phyloP scores from a whole-genome alignment of 1,140 invertebrate species.

The Globodera ellingtonae region DNA sequence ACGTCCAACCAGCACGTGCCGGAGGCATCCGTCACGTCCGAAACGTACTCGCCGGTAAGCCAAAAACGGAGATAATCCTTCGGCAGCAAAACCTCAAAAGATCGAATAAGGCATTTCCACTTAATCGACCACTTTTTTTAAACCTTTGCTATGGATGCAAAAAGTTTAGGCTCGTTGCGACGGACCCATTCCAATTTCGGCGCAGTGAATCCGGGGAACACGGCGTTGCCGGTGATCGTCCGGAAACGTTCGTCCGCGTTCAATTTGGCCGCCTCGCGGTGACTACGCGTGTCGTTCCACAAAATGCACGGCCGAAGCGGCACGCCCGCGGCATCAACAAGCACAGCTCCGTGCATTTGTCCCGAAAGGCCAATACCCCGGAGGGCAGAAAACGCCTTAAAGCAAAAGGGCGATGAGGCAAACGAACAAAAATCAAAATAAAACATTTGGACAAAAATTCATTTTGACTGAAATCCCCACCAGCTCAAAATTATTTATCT shows the following conservation, averaged over 20 bases:
- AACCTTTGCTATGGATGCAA: slow-evolving; percentile 21
- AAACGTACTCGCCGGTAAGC: slow-evolving; percentile 29
- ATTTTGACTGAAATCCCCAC: background rate
- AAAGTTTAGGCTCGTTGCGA: slow-evolving; percentile 38
- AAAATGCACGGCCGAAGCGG: slow-evolving; percentile 39
- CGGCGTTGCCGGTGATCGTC: slow-evolving; percentile 34
- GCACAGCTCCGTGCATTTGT: slow-evolving; percentile 38
- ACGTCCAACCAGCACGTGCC: slow-evolving; percentile 37
- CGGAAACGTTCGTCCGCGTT: slow-evolving; percentile 23
- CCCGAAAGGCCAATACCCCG: slow-evolving; percentile 29
- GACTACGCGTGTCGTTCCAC: slow-evolving; percentile 34
- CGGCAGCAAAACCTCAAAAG: slow-evolving; percentile 35
- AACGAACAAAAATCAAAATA: background rate
- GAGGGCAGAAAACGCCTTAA: slow-evolving; percentile 12
- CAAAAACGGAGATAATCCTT: slow-evolving; percentile 38
- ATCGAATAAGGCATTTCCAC: slow-evolving; percentile 1
- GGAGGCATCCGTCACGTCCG: slow-evolving; percentile 34
- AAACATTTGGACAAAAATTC: background rate
- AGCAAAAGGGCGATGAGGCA: background rate
- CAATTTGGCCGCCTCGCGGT: slow-evolving; percentile 30
- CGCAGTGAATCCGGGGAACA: slow-evolving; percentile 40
- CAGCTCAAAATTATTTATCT: background rate
- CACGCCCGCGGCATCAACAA: slow-evolving; percentile 27
- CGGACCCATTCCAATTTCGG: slow-evolving; percentile 34
- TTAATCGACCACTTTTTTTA: background rate